Conservation (phyloP, 2,113 vertebrate species). For the Hydrolagus affinis region DNA sequence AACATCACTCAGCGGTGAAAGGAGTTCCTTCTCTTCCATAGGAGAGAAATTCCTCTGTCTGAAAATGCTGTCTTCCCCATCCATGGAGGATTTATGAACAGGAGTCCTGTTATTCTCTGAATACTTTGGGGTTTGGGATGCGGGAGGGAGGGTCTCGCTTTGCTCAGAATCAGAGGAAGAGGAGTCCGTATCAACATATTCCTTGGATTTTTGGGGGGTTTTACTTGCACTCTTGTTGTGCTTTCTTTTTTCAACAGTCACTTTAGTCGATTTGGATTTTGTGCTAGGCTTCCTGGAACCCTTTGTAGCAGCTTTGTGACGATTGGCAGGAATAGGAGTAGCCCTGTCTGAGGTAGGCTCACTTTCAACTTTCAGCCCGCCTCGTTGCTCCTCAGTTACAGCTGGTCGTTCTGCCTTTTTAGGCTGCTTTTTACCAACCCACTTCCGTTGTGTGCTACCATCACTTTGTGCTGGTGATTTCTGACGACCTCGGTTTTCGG, state of each 20-base stretch:
- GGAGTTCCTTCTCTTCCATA: conserved; percentile 88
- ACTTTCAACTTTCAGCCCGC: conserved; percentile 87
- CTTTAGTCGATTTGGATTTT: conserved; percentile 82
- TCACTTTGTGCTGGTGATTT: conserved; percentile 93
- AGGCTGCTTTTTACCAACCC: conserved; percentile 88
- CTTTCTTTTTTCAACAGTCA: conserved; percentile 78
- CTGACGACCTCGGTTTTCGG: conserved; percentile 77
- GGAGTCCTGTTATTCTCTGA: conserved; percentile 85
- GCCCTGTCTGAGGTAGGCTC: conserved; percentile 79
- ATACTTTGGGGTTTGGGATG: conserved; percentile 91
- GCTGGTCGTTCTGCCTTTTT: conserved; percentile 86
- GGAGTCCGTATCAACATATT: conserved; percentile 88
- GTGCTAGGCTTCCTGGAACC: conserved; percentile 86
- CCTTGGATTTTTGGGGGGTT: conserved; percentile 81
- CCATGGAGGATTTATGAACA: conserved; percentile 64
- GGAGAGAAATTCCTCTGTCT: conserved; percentile 82
- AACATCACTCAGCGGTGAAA: conserved; percentile 88
- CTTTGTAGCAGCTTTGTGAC: conserved; percentile 84
- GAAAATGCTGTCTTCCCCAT: conserved; percentile 72
- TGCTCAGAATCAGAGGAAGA: conserved; percentile 94
- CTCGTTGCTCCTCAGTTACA: conserved; percentile 76
- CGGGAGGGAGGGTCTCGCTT: conserved; percentile 89
- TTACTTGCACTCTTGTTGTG: conserved; percentile 69
- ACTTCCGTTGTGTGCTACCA: conserved; percentile 65
- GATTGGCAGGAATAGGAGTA: conserved; percentile 67